Evolutionary conservation across 2,888 invertebrate genomes (phyloP).

Genomic region (Pseudeuparius sepicola): DNA sequence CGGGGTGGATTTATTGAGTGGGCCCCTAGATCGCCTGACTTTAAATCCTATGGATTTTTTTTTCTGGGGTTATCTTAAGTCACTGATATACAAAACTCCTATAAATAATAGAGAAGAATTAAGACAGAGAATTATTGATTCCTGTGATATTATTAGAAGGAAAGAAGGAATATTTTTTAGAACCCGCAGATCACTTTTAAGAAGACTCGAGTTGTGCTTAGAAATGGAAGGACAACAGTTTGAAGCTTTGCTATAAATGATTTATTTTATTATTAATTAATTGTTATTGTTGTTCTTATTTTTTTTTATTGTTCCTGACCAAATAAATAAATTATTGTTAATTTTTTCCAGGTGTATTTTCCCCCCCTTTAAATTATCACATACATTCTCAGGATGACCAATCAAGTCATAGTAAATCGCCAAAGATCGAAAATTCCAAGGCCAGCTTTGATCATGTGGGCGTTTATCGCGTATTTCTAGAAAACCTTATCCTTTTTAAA

Average conservation of each 20-base stretch:
- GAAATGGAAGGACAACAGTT: not conserved
- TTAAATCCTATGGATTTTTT: slow-evolving; percentile 22
- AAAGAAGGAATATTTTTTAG: not conserved
- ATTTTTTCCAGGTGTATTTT: too few relatives aligned
- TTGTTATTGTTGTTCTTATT: too few relatives aligned
- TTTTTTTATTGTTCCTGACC: too few relatives aligned
- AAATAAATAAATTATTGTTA: too few relatives aligned
- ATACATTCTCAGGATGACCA: too few relatives aligned
- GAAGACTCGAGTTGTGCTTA: not conserved
- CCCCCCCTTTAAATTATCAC: too few relatives aligned
- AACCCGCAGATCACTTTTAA: not conserved
- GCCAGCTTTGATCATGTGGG: too few relatives aligned
- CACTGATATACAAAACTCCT: slow-evolving; percentile 21
- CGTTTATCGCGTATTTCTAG: too few relatives aligned
- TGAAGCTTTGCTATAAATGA: not conserved
- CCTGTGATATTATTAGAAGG: slow-evolving; percentile 12
- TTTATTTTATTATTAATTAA: slow-evolving; percentile 2
- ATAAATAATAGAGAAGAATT: slow-evolving; percentile 19
- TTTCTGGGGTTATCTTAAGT: slow-evolving; percentile 18
- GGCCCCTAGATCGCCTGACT: slow-evolving; percentile 13
- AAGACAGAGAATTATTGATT: slow-evolving; percentile 19
- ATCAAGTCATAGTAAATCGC: too few relatives aligned
- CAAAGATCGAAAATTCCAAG: too few relatives aligned
- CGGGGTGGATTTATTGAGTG: slow-evolving; percentile 4
- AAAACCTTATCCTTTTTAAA: too few relatives aligned